These are phyloP conservation scores for Oscheius myriophilus DNA, from an alignment of 2,888 invertebrate species.

Conservation along the genomic window DNA sequence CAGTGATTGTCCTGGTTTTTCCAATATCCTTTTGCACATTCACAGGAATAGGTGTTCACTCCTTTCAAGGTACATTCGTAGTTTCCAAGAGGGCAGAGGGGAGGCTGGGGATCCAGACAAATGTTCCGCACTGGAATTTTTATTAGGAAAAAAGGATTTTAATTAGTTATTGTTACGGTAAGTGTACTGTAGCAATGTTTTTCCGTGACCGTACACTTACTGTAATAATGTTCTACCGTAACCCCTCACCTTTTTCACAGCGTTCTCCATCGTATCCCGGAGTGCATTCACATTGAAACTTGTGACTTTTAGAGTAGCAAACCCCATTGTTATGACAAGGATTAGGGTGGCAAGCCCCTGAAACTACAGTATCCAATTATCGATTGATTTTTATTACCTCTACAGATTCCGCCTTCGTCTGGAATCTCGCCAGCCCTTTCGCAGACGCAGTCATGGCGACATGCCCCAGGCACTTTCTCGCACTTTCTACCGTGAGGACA, in stretches of 20 bases:
- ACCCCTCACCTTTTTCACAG: slow-evolving; percentile 19
- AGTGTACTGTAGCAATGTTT: neutral
- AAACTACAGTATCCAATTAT: neutral
- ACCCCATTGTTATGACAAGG: slow-evolving; percentile 17
- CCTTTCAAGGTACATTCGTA: slow-evolving; percentile 19
- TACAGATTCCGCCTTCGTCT: slow-evolving; percentile 14
- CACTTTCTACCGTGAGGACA: slow-evolving; percentile 12
- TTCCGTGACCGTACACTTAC: neutral
- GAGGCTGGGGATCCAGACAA: slow-evolving; percentile 17
- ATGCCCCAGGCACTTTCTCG: neutral
- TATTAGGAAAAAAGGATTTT: no score
- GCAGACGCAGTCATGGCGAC: slow-evolving; percentile 18
- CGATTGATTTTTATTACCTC: neutral
- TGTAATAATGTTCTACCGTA: neutral
- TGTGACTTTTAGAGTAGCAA: neutral
- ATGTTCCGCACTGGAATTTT: slow-evolving; percentile 12
- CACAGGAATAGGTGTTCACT: slow-evolving; percentile 22
- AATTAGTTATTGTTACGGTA: neutral
- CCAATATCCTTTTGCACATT: slow-evolving; percentile 21
- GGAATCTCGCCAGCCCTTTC: slow-evolving; percentile 1
- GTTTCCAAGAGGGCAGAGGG: slow-evolving; percentile 18
- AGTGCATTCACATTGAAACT: slow-evolving; percentile 4
- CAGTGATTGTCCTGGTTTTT: slow-evolving; percentile 9
- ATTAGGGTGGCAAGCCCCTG: slow-evolving; percentile 5
- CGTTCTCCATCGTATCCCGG: slow-evolving; percentile 14